Conservation (phyloP, 2,797 vertebrate genomes). For the Notoglanidium macrostoma region DNA sequence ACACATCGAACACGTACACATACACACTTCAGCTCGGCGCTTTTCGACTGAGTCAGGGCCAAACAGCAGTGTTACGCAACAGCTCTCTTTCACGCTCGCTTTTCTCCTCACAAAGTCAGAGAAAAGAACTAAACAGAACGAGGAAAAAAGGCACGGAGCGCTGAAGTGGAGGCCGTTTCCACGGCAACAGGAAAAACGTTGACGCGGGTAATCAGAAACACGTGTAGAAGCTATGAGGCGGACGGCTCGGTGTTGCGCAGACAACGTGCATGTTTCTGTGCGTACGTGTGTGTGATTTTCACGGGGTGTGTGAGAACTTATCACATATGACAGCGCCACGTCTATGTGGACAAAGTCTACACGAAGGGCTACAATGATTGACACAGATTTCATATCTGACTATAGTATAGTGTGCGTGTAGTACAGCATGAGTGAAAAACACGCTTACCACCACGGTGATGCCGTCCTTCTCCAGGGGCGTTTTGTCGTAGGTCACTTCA, state of each 20-base stretch:
- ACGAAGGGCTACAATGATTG: not conserved
- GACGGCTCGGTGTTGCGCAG: slow-evolving; percentile 24
- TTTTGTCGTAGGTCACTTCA: slow-evolving; percentile 86
- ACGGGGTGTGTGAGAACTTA: not conserved
- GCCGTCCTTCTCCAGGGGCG: slow-evolving; percentile 85
- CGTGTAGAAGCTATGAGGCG: slow-evolving; percentile 47
- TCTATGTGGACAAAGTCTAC: not conserved
- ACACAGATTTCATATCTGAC: not conserved
- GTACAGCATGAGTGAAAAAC: not conserved
- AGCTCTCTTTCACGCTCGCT: slow-evolving; percentile 17
- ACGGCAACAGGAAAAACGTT: slow-evolving; percentile 57
- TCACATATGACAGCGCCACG: not conserved
- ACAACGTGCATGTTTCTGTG: not conserved
- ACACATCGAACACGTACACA: not conserved
- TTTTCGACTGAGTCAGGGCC: not conserved
- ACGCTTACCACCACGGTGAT: slow-evolving; percentile 83
- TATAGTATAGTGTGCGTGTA: not conserved
- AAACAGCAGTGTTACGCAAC: slow-evolving; percentile 39
- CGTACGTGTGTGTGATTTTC: not conserved
- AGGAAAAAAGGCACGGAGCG: slow-evolving; percentile 13
- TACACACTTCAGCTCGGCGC: not conserved
- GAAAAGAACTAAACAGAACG: slow-evolving; percentile 36
- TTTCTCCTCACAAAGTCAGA: slow-evolving; percentile 43
- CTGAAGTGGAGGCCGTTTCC: slow-evolving; percentile 51
- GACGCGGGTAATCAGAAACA: slow-evolving; percentile 59